A percentile compares a stretch with the other conserved stretches of the same genome.
These are phyloP conservation scores for Leptodactylus fuscus DNA, from an alignment of 2,113 vertebrate species.

Conservation along the genomic window DNA sequence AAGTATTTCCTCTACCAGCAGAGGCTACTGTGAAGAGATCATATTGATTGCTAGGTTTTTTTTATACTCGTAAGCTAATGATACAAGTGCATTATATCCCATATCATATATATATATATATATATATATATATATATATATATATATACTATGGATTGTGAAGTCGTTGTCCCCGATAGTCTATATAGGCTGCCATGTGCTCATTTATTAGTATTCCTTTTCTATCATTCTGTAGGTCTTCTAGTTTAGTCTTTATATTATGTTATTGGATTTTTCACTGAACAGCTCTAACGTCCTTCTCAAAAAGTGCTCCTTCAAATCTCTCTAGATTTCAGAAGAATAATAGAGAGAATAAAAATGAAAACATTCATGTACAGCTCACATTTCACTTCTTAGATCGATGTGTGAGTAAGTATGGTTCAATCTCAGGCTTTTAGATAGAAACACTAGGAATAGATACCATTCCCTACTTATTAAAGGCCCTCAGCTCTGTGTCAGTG, in stretches of 20 bases:
- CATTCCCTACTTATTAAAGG: conserved; percentile 28
- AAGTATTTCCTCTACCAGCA: no score
- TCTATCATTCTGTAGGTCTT: background rate
- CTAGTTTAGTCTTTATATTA: conserved; percentile 30
- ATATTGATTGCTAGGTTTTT: no score
- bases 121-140: no score
- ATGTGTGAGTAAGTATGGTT: conserved; percentile 40
- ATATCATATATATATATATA: no score
- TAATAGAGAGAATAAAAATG: conserved; percentile 35
- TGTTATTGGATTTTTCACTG: conserved; percentile 44
- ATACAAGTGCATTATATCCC: no score
- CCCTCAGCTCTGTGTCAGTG: conserved; percentile 26
- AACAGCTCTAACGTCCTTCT: conserved; percentile 9
- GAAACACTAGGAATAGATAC: conserved; percentile 28
- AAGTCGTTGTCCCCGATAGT: background rate
- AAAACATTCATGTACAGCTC: conserved; percentile 15
- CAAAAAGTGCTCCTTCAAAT: conserved; percentile 12
- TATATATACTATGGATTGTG: no score
- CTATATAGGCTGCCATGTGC: background rate
- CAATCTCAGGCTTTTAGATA: background rate
- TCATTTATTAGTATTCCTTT: conserved; percentile 8
- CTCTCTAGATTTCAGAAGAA: conserved; percentile 36
- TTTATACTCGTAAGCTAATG: no score
- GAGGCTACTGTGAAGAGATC: no score
- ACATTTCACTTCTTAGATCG: conserved; percentile 23